phyloP scores from a whole-genome alignment of 2,888 invertebrate genomes.

The Cabera pusaria region DNA sequence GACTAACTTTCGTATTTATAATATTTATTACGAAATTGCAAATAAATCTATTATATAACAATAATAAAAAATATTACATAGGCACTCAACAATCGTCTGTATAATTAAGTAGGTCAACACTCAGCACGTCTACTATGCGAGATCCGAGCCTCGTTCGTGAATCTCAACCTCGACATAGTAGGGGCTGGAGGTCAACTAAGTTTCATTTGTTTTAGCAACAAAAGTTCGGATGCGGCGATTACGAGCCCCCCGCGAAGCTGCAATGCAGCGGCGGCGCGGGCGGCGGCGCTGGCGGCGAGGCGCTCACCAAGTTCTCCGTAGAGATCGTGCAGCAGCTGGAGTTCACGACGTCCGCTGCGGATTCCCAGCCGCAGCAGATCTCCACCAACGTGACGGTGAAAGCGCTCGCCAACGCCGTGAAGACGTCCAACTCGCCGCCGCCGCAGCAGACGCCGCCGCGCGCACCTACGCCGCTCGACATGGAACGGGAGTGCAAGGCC shows the following conservation, averaged over 20 bases:
- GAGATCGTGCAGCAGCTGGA: slow-evolving; percentile 96
- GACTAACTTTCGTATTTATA: no score
- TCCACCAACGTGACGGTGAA: slow-evolving; percentile 97
- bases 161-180: slow-evolving; percentile 5
- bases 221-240: slow-evolving; percentile 89
- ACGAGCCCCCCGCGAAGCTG: slow-evolving; percentile 90
- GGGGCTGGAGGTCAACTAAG: slow-evolving; percentile 2
- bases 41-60: no score
- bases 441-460: slow-evolving; percentile 75
- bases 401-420: slow-evolving; percentile 77
- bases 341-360: slow-evolving; percentile 94
- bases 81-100: slow-evolving; percentile 1
- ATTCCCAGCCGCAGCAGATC: slow-evolving; percentile 94
- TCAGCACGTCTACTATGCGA: slow-evolving; percentile 1
- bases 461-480: slow-evolving; percentile 91
- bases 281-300: slow-evolving; percentile 75
- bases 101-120: no score
- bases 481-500: slow-evolving; percentile 89
- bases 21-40: no score
- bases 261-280: slow-evolving; percentile 77
- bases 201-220: slow-evolving; percentile 87
- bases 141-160: slow-evolving; percentile 3
- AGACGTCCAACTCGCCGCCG: slow-evolving; percentile 70
- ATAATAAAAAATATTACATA: no score
- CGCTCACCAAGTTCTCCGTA: slow-evolving; percentile 91